Evolutionary conservation across 2,797 vertebrate species (phyloP), one percentile per base, ranked within the genome.

Genomic region (Epinephelus coioides): DNA sequence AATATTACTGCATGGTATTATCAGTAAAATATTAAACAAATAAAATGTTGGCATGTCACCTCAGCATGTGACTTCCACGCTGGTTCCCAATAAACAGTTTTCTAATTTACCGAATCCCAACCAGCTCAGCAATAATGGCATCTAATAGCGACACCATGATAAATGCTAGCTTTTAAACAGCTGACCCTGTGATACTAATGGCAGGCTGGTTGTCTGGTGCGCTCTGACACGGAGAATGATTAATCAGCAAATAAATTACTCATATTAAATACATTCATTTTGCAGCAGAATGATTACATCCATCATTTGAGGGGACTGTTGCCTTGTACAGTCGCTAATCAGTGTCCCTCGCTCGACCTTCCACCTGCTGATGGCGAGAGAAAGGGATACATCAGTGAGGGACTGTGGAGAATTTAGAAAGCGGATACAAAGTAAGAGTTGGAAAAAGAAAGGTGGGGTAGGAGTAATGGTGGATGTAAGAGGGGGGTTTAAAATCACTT

Each of bases 251-350:
- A 95, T 94, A 91, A 94, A 95, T 94, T 89, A 91, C 86, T 92
- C 86, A 95, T 93, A 93, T 93, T 92, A 93, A 92, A 95, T 93
- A 87, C 88, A 93, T 96, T 95, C 56, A 86, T 95, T 94, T 92
- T 83, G 63, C 75, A 73, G 82, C 34, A 46, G 73, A 89, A 86
- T 90, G 86, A 91, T 92, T 85, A 88, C 88, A 92, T 92, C 92
- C 90, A 89, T 95, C 94, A 94, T 89, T 76, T 53, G 67, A 87
- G 83, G 88, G 88, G 65, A 76, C 75, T 49, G 73, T 60, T 80
- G 73, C 64, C 79, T 61, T 68, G 60, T 75, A 61, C 64, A 30
- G 80, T 78, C 34, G 49, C 81, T 79, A 82, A 87, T 84, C 76
- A 65, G 66, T 56, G 74, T 65, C 70, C 21, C 53, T 66, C 46